Evolutionary conservation across 1,140 invertebrate species (phyloP), one percentile per base, ranked within the genome.

Genomic region (Heliconius himera): DNA sequence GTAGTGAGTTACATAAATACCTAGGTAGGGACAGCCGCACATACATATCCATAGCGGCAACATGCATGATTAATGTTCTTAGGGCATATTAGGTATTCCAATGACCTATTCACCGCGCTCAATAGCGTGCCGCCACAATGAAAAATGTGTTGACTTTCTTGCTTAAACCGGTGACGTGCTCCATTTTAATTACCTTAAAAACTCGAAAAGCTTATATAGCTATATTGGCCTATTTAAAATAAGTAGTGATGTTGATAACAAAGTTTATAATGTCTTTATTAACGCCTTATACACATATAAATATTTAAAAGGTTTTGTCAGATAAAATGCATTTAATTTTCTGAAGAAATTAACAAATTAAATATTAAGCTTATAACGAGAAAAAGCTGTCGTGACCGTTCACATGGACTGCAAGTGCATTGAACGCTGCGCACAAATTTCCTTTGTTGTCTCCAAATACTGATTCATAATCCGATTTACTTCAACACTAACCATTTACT

Each of bases 61-160:
- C 71, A 56, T 74, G 33, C 71, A 79, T 79, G 78, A 82, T 73
- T 79, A 82, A 82, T 79, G 81, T 79, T 74, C 70, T 77, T 51
- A 73, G 80, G 75, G 36, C 66, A 73, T 76, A 82, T 74, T 82
- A 79, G 70, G 74, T 79, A 82, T 82, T 82, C 77, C 26, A 70
- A 54, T 76, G 81, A 82, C 77, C 74, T 73, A 79, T 54, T 82
- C 78, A 71, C 26, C 22, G 26, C 76, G 71, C 60, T 76, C 60
- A 70, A 76, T 76, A 66, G 38, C 74, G 74, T 60, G 51, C 60
- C 75, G 60, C 66, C 22, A 76, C 75, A 70, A 70, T 76, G 75
- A 70, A 76, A 76, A 76, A 76, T 76, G 60, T 76, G 75, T 76
- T 76, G 75, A 70, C 60, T 76, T 76, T 76, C 74, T 75, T 49